These are phyloP conservation scores for Mimumesa dahlbomi DNA, from an alignment of 2,888 invertebrate species.

Conservation along the genomic window DNA sequence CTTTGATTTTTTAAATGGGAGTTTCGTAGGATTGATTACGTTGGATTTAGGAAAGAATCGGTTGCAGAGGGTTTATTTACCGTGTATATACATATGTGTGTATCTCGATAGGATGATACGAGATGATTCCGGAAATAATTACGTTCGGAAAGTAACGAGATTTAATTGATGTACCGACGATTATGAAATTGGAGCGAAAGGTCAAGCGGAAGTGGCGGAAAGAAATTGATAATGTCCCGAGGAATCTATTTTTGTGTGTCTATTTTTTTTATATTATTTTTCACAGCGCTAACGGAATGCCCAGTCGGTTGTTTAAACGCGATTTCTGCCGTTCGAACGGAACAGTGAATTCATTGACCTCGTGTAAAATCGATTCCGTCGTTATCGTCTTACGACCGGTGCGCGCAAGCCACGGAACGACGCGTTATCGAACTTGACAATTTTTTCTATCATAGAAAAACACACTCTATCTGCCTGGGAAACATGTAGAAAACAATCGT, in stretches of 20 bases:
- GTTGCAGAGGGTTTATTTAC: no score
- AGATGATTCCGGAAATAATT: no score
- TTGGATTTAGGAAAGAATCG: no score
- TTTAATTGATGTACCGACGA: no score
- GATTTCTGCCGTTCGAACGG: slow-evolving; percentile 29
- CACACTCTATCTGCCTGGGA: neutral
- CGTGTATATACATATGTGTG: no score
- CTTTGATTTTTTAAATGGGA: neutral
- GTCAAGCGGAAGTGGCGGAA: neutral
- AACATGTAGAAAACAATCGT: no score
- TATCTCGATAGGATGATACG: no score
- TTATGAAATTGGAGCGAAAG: no score
- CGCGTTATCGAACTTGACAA: slow-evolving; percentile 28
- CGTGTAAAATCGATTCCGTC: slow-evolving; percentile 58
- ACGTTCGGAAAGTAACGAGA: no score
- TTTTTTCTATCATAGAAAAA: slow-evolving; percentile 7
- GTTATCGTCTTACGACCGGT: slow-evolving; percentile 38
- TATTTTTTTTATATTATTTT: no score
- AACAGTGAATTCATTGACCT: slow-evolving; percentile 60
- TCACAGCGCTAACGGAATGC: slow-evolving; percentile 5
- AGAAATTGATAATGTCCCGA: neutral
- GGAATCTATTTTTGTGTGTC: neutral
- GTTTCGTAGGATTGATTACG: no score
- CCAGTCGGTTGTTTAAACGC: slow-evolving; percentile 1
- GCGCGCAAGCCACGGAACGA: slow-evolving; percentile 13